Percentiles rank a stretch among this genome's conserved stretches.
Evolutionary conservation across 2,888 invertebrate species (phyloP).

Genomic region (Drosophila atripex): DNA sequence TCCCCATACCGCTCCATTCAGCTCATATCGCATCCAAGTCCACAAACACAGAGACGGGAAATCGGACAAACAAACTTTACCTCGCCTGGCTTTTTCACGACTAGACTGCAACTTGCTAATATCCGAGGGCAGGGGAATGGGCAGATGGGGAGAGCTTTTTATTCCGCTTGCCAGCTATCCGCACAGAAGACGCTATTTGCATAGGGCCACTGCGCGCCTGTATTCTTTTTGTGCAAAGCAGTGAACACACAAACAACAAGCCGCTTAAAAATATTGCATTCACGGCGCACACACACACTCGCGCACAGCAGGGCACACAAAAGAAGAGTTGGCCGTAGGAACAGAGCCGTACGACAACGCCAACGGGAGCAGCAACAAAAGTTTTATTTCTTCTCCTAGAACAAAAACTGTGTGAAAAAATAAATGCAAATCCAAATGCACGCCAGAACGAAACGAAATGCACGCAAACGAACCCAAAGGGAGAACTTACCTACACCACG

Average conservation of each 20-base stretch:
- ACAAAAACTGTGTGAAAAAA: conserved; percentile 55
- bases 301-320: conserved; percentile 27
- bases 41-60: conserved; percentile 48
- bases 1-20: conserved; percentile 34
- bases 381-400: conserved; percentile 66
- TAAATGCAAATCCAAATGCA: conserved; percentile 22
- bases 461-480: conserved; percentile 62
- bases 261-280: conserved; percentile 77
- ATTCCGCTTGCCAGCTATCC: conserved; percentile 34
- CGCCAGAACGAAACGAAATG: conserved; percentile 38
- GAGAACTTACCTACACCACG: conserved; percentile 80
- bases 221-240: conserved; percentile 16
- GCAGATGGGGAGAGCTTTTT: conserved; percentile 40
- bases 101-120: conserved; percentile 68
- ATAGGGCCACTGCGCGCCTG: conserved; percentile 9
- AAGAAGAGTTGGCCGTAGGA: conserved; percentile 48
- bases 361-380: conserved; percentile 47
- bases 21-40: conserved; percentile 18
- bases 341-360: conserved; percentile 48
- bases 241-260: conserved; percentile 49
- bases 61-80: conserved; percentile 66
- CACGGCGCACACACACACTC: conserved; percentile 47
- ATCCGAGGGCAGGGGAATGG: conserved; percentile 27
- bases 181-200: conserved; percentile 65
- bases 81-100: conserved; percentile 12